Evolutionary conservation across 1,140 invertebrate species (phyloP), one percentile per base, ranked within the genome.

Genomic region (Drosophila pseudoobscura): DNA sequence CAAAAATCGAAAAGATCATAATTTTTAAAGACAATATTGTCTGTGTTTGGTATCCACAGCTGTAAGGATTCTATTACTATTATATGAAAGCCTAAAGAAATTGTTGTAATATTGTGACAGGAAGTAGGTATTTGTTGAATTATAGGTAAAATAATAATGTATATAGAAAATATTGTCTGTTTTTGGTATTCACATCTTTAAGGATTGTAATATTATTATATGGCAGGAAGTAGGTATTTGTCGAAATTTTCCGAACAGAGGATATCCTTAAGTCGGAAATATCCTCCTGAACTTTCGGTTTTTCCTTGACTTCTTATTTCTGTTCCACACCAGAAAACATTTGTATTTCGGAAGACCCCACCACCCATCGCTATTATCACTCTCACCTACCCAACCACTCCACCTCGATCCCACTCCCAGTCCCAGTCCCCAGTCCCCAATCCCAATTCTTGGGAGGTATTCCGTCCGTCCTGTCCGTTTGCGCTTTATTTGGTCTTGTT

Each of bases 251-350:
- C 20, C 7, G 0, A 24, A 11, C 17, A 11, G 1, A 35, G 59
- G 59, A 41, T 62, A 57, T 29, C 7, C 1, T 6, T 1, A 3
- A 15, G 8, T 46, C 35, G 41, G 13, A 0, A n/a, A 41, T 3
- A 2, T 5, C 11, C 35, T 13, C 2, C 22, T 9, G 1, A 6
- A 41, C 9, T 20, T 7, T 11, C 22, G 29, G 20, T 55, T 45
- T 13, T 35, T 35, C 8, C 43, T 35, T 47, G 55, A 29, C 45
- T 70, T 73, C 72, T 79, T 71, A 75, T 79, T 70, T 72, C 53
- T 74, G 70, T 78, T 71, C 66, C 75, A 79, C 76, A 79, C 58
- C 77, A 61, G 56, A 76, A 85, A 80, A 84, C 77, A 87, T 87
- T 85, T 85, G 82, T 87, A 63, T 80, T 80, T 85, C 35, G 53